These are phyloP conservation scores for Asarcornis scutulata DNA, from an alignment of 2,113 vertebrate genomes.

Conservation along the genomic window DNA sequence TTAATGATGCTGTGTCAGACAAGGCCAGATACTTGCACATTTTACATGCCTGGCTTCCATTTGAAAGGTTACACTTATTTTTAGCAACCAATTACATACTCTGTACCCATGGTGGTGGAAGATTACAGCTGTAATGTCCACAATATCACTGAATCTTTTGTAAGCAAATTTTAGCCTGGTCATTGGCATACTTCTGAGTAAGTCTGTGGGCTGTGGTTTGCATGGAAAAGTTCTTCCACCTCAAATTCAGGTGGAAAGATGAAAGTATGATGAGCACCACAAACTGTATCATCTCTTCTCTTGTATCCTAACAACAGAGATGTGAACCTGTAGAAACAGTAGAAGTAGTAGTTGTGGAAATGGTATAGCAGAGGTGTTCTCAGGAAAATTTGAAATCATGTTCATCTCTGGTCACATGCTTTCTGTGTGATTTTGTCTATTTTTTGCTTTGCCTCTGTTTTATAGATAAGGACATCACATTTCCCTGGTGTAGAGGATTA, in stretches of 20 bases:
- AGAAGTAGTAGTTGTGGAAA: background rate
- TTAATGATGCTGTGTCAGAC: conserved; percentile 23
- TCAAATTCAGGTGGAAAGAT: background rate
- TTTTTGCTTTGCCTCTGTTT: background rate
- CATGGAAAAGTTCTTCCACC: background rate
- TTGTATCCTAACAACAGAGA: background rate
- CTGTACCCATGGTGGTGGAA: background rate
- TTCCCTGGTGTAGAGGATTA: background rate
- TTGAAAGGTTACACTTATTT: conserved; percentile 42
- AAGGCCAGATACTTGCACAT: background rate
- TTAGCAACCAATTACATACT: conserved; percentile 32
- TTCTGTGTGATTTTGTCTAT: fast-evolving
- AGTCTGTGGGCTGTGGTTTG: background rate
- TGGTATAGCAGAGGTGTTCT: fast-evolving
- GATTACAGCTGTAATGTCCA: background rate
- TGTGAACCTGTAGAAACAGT: background rate
- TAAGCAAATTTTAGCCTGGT: background rate
- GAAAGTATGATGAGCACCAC: background rate
- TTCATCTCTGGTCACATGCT: background rate
- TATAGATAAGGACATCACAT: fast-evolving
- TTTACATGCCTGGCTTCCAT: conserved; percentile 31
- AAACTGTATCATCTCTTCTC: background rate
- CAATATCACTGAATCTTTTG: background rate
- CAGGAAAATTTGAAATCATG: background rate
- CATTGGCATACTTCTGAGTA: background rate